phyloP scores from a whole-genome alignment of 2,113 vertebrate species.

The Corythoichthys haematopterus region DNA sequence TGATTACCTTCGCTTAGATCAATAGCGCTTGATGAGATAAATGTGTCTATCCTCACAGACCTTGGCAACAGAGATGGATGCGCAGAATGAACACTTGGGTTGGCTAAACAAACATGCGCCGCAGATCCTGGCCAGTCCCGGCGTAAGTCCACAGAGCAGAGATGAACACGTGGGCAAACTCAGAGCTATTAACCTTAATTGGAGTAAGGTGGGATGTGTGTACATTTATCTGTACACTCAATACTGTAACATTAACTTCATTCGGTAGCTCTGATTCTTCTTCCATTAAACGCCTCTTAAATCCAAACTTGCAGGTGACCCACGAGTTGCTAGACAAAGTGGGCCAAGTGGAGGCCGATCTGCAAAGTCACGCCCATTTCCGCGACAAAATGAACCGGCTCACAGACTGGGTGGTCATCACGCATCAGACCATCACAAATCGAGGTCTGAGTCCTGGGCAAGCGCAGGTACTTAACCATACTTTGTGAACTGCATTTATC shows the following conservation, averaged over 20 bases:
- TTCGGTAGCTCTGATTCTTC: background rate
- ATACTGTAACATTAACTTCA: background rate
- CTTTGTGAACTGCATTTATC: background rate
- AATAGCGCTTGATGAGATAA: conserved; percentile 5
- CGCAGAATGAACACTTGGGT: conserved; percentile 76
- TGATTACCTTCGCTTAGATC: conserved; percentile 1
- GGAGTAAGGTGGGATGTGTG: conserved; percentile 79
- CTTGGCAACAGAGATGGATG: conserved; percentile 78
- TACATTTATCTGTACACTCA: background rate
- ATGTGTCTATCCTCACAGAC: conserved; percentile 59
- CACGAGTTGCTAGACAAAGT: conserved; percentile 78
- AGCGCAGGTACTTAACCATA: conserved; percentile 55
- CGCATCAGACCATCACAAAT: conserved; percentile 61
- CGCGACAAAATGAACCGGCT: conserved; percentile 68
- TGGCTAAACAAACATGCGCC: conserved; percentile 84
- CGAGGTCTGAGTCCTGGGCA: conserved; percentile 55
- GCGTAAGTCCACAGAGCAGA: conserved; percentile 73
- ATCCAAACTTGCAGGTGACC: conserved; percentile 64
- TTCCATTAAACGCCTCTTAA: background rate
- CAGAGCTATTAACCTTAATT: conserved; percentile 77
- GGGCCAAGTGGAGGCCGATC: conserved; percentile 70
- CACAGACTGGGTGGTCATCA: conserved; percentile 66
- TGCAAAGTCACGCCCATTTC: conserved; percentile 69
- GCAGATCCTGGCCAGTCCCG: conserved; percentile 78
- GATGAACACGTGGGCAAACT: conserved; percentile 76